Conservation (phyloP, 1,140 invertebrate genomes). For the Zaprionus nigranus region DNA sequence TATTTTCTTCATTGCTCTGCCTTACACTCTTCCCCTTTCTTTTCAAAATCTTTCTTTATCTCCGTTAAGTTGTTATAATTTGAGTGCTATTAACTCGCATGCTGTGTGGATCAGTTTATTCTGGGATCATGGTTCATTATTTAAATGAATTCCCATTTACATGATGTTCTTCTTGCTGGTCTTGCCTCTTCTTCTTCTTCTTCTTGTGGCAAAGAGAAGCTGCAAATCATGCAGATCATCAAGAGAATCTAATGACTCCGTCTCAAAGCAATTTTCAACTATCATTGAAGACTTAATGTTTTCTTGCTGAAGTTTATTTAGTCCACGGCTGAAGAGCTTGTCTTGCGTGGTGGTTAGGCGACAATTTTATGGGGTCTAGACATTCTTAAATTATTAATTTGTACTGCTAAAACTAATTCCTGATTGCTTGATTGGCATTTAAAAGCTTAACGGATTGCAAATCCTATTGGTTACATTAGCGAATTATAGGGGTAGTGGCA, state of each 20-base stretch:
- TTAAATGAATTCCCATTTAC: constrained; percentile 69
- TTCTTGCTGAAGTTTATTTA: not conserved
- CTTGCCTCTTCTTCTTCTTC: not conserved
- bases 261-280: no score
- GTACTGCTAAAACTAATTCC: constrained; percentile 1
- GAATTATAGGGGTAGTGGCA: not conserved
- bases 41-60: constrained; percentile 15
- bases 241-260: no score
- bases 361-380: no score
- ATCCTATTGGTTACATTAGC: constrained; percentile 4
- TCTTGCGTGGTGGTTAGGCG: no score
- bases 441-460: constrained; percentile 11
- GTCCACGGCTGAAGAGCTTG: no score
- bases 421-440: not conserved
- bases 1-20: constrained; percentile 37
- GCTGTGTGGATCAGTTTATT: constrained; percentile 53
- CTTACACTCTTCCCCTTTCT: constrained; percentile 10
- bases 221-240: constrained; percentile 55
- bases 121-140: constrained; percentile 71
- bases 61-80: constrained; percentile 65
- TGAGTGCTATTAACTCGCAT: constrained; percentile 66
- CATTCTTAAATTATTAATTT: not conserved
- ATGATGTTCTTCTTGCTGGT: constrained; percentile 13
- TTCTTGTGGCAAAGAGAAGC: not conserved
- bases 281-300: not conserved